These are phyloP conservation scores for Panulirus ornatus DNA, from an alignment of 1,140 invertebrate genomes.

Conservation along the genomic window DNA sequence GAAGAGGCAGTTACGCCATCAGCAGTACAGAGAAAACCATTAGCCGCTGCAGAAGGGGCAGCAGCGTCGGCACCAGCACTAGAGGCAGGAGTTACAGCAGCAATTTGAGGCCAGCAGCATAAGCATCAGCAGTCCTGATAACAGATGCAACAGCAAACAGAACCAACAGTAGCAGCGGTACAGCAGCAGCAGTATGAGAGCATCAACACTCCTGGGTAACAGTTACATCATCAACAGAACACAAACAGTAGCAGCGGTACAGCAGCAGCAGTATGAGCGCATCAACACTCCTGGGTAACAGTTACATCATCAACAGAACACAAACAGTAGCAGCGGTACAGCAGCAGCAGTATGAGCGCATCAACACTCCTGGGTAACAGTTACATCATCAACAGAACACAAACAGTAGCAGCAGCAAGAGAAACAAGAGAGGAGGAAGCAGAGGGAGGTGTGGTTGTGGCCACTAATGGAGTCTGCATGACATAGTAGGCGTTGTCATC, in stretches of 20 bases:
- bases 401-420: neutral
- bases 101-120: neutral
- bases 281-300: neutral
- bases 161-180: neutral
- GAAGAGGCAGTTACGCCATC: neutral
- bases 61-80: neutral
- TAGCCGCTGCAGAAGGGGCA: too few species aligned
- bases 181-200: neutral
- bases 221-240: neutral
- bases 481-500: slow-evolving; percentile 53
- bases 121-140: neutral
- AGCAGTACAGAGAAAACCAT: neutral
- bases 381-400: neutral
- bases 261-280: too few species aligned
- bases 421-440: neutral
- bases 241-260: neutral
- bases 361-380: too few species aligned
- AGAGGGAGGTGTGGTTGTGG: neutral
- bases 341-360: neutral
- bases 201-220: too few species aligned
- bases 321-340: neutral
- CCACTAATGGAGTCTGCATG: slow-evolving; percentile 32
- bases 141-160: too few species aligned
- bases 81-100: neutral
- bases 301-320: neutral